Percentiles rank a stretch among this genome's conserved stretches.
phyloP scores from a whole-genome alignment of 1,140 invertebrate genomes.

The Drosophila truncata region DNA sequence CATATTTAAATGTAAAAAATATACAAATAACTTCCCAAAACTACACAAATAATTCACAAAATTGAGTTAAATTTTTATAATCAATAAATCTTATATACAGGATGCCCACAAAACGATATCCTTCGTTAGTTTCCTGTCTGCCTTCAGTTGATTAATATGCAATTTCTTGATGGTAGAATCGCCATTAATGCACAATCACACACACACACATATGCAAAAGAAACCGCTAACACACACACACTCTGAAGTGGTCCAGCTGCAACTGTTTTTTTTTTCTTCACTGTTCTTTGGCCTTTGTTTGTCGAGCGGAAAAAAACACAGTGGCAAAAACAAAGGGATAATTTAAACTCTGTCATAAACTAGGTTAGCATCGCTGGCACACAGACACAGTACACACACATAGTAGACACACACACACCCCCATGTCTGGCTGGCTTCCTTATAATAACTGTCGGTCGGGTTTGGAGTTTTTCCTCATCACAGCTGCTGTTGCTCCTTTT shows the following conservation, averaged over 20 bases:
- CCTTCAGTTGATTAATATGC: slow-evolving; percentile 76
- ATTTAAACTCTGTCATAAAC: slow-evolving; percentile 83
- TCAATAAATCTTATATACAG: not conserved
- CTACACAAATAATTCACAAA: not conserved
- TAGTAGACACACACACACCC: slow-evolving; percentile 6
- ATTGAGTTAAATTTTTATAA: not conserved
- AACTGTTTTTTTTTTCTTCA: slow-evolving; percentile 4
- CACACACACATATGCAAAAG: slow-evolving; percentile 17
- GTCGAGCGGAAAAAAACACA: slow-evolving; percentile 68
- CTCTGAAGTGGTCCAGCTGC: slow-evolving; percentile 1
- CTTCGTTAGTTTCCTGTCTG: slow-evolving; percentile 24
- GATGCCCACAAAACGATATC: slow-evolving; percentile 3
- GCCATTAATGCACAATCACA: slow-evolving; percentile 69
- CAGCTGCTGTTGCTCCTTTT: slow-evolving; percentile 55
- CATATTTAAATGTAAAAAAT: too few species aligned
- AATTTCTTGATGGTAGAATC: slow-evolving; percentile 70
- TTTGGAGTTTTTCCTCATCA: slow-evolving; percentile 80
- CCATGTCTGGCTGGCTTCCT: slow-evolving; percentile 43
- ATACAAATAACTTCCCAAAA: too few species aligned
- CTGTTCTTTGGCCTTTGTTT: slow-evolving; percentile 61
- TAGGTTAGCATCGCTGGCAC: slow-evolving; percentile 72
- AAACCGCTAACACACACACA: slow-evolving; percentile 50
- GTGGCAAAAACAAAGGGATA: slow-evolving; percentile 80
- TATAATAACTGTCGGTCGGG: slow-evolving; percentile 82
- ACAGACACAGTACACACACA: slow-evolving; percentile 27